These are phyloP conservation scores for Zaprionus kolodkinae DNA, from an alignment of 1,140 invertebrate genomes.

Conservation along the genomic window DNA sequence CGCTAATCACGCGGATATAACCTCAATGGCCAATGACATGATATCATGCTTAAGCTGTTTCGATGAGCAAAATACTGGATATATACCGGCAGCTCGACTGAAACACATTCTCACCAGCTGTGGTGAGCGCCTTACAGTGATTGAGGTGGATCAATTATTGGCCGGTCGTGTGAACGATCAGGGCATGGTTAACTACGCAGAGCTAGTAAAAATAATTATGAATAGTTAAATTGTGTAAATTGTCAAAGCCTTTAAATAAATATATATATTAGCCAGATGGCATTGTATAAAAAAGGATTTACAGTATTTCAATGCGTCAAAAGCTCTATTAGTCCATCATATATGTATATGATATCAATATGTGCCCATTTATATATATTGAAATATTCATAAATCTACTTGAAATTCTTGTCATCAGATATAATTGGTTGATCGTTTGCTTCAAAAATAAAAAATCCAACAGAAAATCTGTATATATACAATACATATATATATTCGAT, in stretches of 20 bases:
- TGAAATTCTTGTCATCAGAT: neutral
- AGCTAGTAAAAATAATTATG: conserved; percentile 74
- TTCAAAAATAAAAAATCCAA: no score
- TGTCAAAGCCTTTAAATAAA: neutral
- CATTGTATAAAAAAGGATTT: no score
- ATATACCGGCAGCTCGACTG: conserved; percentile 95
- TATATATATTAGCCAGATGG: no score
- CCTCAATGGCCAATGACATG: conserved; percentile 48
- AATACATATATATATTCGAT: neutral
- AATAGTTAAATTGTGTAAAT: conserved; percentile 9
- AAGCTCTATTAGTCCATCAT: no score
- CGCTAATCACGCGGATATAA: neutral
- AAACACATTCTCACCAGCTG: conserved; percentile 96
- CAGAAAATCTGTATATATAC: no score
- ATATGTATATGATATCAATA: no score
- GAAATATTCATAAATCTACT: neutral
- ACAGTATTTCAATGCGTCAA: no score
- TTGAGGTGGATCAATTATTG: conserved; percentile 97
- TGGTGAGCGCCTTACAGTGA: conserved; percentile 94
- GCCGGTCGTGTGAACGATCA: conserved; percentile 95
- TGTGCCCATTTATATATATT: no score
- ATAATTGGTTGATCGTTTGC: neutral
- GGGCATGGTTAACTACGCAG: conserved; percentile 93
- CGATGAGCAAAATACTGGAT: conserved; percentile 96
- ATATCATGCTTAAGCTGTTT: conserved; percentile 88